Base-by-base conservation (phyloP, 2,888 invertebrate genomes). In the Spilosoma lubricipeda region DNA sequence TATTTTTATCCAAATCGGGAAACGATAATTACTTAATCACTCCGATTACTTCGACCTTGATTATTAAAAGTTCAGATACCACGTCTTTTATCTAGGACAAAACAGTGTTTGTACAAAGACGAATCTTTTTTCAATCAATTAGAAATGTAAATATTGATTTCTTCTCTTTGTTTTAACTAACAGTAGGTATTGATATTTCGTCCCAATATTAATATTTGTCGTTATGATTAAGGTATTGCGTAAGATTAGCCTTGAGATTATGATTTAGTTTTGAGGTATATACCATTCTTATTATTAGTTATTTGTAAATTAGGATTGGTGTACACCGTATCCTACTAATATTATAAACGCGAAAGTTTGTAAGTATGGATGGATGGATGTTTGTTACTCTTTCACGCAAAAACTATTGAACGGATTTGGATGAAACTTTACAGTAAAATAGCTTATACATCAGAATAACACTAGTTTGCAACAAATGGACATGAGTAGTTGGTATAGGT, bases 151-250 rank as follows among this genome's bases (percentile, higher is more conserved):
- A 87, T 86, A 85, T 87, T 87, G 80, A 82, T 79, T 79, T 74
- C 76, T 76, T 75, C 79, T 87, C 87, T 86, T 85, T 79, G 85
- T 79, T 80, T 82, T 87, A 89, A 87, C 83, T 86, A 65, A 72
- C 79, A 82, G 77, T 87, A 56, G 52, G 30, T 63, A 78, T 87
- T 88, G 85, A 80, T 75, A 66, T 76, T 77, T 69, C 82, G 84
- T 85, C 85, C 80, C 79, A 83, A 82, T 75, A 82, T 85, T 73
- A 89, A 88, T 90, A 87, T 90, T 90, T 82, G 83, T 81, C 77
- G 78, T 73, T 85, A 77, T 83, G 82, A 89, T 86, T 86, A 86
- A 79, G 74, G 72, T 80, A 83, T 89, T 87, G 86, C 76, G 88
- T 82, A 90, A 90, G 74, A 81, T 84, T 83, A 79, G 81, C 88